Evolutionary conservation across 2,113 vertebrate species (phyloP).

Genomic region (Martes martes): DNA sequence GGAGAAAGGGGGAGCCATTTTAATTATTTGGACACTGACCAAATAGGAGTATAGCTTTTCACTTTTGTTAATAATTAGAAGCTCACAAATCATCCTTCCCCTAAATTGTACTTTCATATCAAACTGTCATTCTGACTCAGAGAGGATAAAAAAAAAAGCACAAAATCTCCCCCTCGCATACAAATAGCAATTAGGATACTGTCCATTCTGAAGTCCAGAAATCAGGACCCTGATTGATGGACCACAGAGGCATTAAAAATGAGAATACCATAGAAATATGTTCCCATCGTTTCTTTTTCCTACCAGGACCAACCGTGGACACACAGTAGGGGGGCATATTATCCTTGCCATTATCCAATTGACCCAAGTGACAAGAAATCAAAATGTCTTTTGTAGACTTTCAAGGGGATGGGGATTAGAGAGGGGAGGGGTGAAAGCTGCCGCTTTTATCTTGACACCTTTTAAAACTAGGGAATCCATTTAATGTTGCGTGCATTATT

Average conservation of each 20-base stretch:
- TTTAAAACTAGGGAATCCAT: slow-evolving; percentile 68
- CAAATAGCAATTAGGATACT: neutral
- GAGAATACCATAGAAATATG: neutral
- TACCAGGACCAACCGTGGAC: neutral
- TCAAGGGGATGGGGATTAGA: neutral
- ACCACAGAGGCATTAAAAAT: neutral
- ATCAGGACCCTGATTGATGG: neutral
- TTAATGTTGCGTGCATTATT: slow-evolving; percentile 67
- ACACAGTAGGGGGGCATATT: neutral
- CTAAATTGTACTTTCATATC: neutral
- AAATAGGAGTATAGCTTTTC: neutral
- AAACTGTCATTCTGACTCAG: neutral
- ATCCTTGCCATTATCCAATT: slow-evolving; percentile 58
- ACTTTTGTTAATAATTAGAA: slow-evolving; percentile 19
- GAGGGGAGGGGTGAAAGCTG: neutral
- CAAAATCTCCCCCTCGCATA: neutral
- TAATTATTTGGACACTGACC: neutral
- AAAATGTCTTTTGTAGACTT: slow-evolving; percentile 68
- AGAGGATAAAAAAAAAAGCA: neutral
- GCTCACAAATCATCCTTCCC: neutral
- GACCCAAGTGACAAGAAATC: slow-evolving; percentile 58
- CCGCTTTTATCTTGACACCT: slow-evolving; percentile 53
- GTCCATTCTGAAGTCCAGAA: neutral
- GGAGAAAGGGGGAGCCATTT: neutral
- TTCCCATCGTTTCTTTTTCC: neutral